phyloP scores from a whole-genome alignment of 2,113 vertebrate species.

The Suricata suricatta region DNA sequence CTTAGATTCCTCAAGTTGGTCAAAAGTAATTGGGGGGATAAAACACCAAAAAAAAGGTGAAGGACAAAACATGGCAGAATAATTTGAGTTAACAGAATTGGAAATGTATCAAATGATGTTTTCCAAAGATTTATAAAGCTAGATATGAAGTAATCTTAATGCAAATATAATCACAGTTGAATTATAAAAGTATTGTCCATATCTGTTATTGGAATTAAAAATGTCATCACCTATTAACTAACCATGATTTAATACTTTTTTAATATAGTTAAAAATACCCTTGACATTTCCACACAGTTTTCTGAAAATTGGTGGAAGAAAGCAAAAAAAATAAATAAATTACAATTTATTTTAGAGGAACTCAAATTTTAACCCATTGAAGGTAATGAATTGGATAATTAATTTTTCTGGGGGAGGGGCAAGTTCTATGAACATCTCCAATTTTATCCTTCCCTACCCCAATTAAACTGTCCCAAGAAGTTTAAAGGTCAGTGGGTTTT shows the following conservation, averaged over 20 bases:
- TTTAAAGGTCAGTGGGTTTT: background rate
- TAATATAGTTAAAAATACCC: background rate
- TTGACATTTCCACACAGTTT: background rate
- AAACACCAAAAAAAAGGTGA: background rate
- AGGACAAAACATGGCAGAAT: background rate
- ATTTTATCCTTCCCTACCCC: background rate
- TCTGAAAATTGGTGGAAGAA: background rate
- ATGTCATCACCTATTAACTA: background rate
- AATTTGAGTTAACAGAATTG: conserved; percentile 23
- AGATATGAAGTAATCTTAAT: background rate
- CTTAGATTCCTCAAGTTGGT: conserved; percentile 13
- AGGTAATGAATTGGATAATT: background rate
- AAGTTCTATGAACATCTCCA: background rate
- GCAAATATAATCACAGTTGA: background rate
- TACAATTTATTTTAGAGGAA: background rate
- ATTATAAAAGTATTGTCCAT: background rate
- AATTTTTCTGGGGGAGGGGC: background rate
- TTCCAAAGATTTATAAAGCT: conserved; percentile 26
- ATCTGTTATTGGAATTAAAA: conserved; percentile 38
- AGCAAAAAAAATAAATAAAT: background rate
- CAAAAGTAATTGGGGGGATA: background rate
- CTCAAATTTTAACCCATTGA: background rate
- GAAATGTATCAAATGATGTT: background rate
- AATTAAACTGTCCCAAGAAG: background rate
- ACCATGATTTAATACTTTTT: background rate